Percentiles rank a stretch among this genome's conserved stretches.
Conservation (phyloP, 92 coral and sea anemone genomes). For the Epizoanthus ramosus region DNA sequence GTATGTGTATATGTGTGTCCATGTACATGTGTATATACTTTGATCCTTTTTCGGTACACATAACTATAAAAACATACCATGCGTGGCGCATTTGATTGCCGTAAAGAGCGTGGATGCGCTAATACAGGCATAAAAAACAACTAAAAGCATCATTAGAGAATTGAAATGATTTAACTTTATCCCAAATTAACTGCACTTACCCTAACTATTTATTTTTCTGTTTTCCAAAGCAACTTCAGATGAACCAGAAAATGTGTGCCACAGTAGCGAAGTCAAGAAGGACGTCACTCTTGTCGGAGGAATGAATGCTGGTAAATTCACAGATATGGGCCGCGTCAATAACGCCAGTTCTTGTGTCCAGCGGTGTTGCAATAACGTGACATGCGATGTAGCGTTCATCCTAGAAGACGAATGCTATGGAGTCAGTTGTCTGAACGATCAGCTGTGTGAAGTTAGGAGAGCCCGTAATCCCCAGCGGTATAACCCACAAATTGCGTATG, state of each 20-base stretch:
- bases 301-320: conserved; percentile 92
- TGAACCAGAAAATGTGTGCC: conserved; percentile 59
- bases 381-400: conserved; percentile 96
- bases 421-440: conserved; percentile 79
- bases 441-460: conserved; percentile 77
- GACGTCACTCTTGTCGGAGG: conserved; percentile 96
- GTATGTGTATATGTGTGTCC: too few species aligned
- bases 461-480: conserved; percentile 93
- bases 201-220: not conserved
- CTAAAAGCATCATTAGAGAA: too few species aligned
- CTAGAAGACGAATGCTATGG: conserved; percentile 92
- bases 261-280: conserved; percentile 68
- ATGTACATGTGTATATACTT: too few species aligned
- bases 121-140: too few species aligned
- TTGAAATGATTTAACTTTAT: too few species aligned
- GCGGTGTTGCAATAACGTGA: conserved; percentile 82
- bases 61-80: too few species aligned
- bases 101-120: too few species aligned
- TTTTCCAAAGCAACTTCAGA: not conserved
- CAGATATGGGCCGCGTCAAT: conserved; percentile 81
- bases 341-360: conserved; percentile 75
- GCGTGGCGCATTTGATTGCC: too few species aligned
- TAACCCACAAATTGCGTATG: conserved; percentile 86
- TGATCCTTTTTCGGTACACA: too few species aligned
- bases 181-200: not conserved